Conservation (phyloP, 2,888 invertebrate species). For the Aplocera efformata region DNA sequence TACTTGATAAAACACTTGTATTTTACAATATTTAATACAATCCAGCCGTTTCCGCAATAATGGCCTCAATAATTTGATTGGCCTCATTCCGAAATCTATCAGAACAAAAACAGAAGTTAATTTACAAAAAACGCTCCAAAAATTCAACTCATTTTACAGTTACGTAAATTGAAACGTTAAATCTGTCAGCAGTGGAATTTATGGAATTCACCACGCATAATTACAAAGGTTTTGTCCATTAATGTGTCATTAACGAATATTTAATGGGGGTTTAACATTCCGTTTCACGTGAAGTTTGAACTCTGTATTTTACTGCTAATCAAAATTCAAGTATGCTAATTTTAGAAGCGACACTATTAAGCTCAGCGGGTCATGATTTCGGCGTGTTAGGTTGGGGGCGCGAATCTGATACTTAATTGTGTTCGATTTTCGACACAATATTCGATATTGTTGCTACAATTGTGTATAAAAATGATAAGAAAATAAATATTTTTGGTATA, state of each 20-base stretch:
- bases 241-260: conserved; percentile 48
- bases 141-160: conserved; percentile 26
- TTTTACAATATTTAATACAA: no score
- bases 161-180: conserved; percentile 33
- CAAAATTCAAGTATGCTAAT: conserved; percentile 76
- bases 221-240: conserved; percentile 65
- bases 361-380: conserved; percentile 32
- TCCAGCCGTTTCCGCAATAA: no score
- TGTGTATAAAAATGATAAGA: no score
- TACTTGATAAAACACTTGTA: no score
- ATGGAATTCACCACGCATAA: conserved; percentile 50
- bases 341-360: conserved; percentile 52
- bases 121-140: conserved; percentile 19
- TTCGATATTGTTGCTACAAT: no score
- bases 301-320: conserved; percentile 65
- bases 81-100: conserved; percentile 5
- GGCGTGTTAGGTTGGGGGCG: conserved; percentile 13
- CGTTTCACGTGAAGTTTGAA: conserved; percentile 38
- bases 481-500: no score
- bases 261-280: conserved; percentile 53
- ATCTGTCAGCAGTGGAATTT: conserved; percentile 38
- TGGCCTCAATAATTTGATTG: not conserved
- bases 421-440: not conserved
- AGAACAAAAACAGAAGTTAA: conserved; percentile 19
- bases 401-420: conserved; percentile 26